Evolutionary conservation across 2,113 vertebrate species (phyloP), one percentile per base, ranked within the genome.

Genomic region (Theristicus caerulescens): DNA sequence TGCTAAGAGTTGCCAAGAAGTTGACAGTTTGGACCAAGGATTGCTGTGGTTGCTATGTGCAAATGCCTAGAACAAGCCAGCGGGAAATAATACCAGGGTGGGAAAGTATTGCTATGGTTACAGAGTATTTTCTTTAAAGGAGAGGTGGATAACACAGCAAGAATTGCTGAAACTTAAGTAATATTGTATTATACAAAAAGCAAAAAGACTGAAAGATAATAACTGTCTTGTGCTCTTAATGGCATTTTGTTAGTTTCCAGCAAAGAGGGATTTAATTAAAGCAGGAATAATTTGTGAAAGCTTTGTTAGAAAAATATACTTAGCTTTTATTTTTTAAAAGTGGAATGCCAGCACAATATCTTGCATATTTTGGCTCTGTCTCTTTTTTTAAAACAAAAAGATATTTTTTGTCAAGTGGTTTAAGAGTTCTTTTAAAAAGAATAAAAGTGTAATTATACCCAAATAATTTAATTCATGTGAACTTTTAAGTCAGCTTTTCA

Each of bases 21-120:
- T 25, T 92, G 95, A 93, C 31, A 88, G 76, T 96, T 94, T 94
- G 89, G 83, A 91, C 83, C 81, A 94, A 86, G 87, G 49, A 86
- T 86, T 94, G 92, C 57, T 97, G 81, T 93, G 83, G 95, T 97
- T 98, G 97, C 94, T 97, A 95, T 85, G 93, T 95, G 79, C 80
- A 94, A 92, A 97, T 96, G 82, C 87, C 96, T 90, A 79, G 95
- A 98, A 97, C 92, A 97, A 98, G 74, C 76, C 85, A 98, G 89
- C 3, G 24, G 95, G 96, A 97, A 97, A 97, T 97, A 96, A 98
- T 97, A 93, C 88, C 86, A 96, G 93, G 82, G 88, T 97, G 96
- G 94, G 90, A 97, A 98, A 95, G 86, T 94, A 97, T 97, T 97
- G 90, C 94, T 96, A 97, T 97, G 96, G 96, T 97, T 97, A 97